phyloP scores from a whole-genome alignment of 2,888 invertebrate genomes.

The Tyria jacobaeae region DNA sequence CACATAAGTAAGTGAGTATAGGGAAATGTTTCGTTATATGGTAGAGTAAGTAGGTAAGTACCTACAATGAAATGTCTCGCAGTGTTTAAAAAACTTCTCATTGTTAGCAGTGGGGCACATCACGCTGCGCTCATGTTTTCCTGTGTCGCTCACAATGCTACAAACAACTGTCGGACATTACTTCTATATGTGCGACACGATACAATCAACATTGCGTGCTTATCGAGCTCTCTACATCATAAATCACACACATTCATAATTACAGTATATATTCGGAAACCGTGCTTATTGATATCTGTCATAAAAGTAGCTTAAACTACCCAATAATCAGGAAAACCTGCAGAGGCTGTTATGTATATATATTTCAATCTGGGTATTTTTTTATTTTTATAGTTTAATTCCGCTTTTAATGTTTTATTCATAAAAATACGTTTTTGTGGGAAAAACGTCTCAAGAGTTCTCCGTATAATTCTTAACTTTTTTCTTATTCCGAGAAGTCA shows the following conservation, averaged over 20 bases:
- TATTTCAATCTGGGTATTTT: constrained; percentile 1
- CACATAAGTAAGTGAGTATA: constrained; percentile 40
- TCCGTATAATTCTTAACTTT: not conserved
- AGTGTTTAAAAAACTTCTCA: constrained; percentile 71
- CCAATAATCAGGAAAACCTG: constrained; percentile 1
- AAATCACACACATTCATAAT: constrained; percentile 53
- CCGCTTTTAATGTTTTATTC: not conserved
- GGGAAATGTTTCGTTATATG: constrained; percentile 8
- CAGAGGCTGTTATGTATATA: not conserved
- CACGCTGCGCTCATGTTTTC: constrained; percentile 67
- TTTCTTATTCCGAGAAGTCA: not conserved
- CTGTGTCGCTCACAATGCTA: constrained; percentile 65
- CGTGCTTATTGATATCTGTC: constrained; percentile 45
- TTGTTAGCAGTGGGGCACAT: constrained; percentile 66
- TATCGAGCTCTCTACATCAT: constrained; percentile 59
- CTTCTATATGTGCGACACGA: constrained; percentile 54
- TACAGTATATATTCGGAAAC: constrained; percentile 42
- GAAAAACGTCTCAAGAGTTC: not conserved
- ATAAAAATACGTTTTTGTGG: not conserved
- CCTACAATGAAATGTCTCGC: constrained; percentile 61
- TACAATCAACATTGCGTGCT: constrained; percentile 61
- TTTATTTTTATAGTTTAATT: not conserved
- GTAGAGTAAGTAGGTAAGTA: constrained; percentile 16
- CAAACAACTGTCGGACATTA: constrained; percentile 64
- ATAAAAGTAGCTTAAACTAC: constrained; percentile 11